phyloP scores from a whole-genome alignment of 2,888 invertebrate species.

The Caenorhabditis plicata region DNA sequence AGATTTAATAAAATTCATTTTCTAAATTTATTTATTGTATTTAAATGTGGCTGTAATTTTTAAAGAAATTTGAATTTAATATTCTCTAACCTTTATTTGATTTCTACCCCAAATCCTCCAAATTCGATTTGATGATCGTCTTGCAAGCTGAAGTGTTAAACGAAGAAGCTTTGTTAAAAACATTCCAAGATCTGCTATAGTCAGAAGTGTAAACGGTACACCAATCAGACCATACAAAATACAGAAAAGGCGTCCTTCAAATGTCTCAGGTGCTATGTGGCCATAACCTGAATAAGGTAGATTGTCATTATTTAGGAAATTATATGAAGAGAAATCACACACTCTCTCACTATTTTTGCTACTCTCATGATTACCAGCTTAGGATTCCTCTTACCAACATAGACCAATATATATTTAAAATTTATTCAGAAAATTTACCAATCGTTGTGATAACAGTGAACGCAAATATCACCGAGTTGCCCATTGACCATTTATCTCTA shows the following conservation, averaged over 20 bases:
- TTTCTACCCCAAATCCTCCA: conserved; percentile 8
- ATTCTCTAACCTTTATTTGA: conserved; percentile 11
- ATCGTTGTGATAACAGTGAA: conserved; percentile 64
- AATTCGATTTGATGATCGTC: conserved; percentile 9
- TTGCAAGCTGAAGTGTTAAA: conserved; percentile 6
- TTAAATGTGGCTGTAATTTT: no score
- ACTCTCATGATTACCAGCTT: not conserved
- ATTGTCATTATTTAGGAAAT: not conserved
- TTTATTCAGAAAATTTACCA: conserved; percentile 41
- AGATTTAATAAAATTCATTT: conserved; percentile 9
- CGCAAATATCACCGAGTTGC: conserved; percentile 57
- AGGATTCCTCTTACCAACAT: not conserved
- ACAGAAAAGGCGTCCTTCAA: conserved; percentile 54
- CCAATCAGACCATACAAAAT: conserved; percentile 60
- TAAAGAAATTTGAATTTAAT: not conserved
- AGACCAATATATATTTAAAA: no score
- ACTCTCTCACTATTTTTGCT: not conserved
- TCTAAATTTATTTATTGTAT: conserved; percentile 7
- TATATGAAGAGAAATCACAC: not conserved
- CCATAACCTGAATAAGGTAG: conserved; percentile 47
- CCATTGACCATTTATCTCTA: conserved; percentile 55
- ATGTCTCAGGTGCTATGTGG: conserved; percentile 59
- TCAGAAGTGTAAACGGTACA: conserved; percentile 60
- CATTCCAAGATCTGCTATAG: conserved; percentile 62
- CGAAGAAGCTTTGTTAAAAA: conserved; percentile 47